Conservation (phyloP, 2,888 invertebrate species). For the Hypercompe scribonia region DNA sequence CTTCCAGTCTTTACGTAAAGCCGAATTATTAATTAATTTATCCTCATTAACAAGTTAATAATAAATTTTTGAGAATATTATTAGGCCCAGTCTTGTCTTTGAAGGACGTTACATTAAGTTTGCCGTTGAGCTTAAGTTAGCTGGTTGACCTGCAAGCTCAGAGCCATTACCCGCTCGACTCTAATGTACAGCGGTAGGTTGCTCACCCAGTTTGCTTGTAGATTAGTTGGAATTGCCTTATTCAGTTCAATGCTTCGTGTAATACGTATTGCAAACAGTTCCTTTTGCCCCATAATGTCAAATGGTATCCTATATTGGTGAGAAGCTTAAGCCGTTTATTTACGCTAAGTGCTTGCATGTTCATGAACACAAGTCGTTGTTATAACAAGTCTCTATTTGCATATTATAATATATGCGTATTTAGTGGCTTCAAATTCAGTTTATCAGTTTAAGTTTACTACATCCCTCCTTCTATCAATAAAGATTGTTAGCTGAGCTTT, state of each 20-base stretch:
- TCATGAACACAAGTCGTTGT: constrained; percentile 31
- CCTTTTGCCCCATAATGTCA: constrained; percentile 53
- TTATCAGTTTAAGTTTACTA: neutral
- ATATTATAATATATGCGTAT: constrained; percentile 2
- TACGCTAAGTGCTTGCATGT: constrained; percentile 37
- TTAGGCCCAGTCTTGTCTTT: constrained; percentile 56
- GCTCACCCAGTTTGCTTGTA: constrained; percentile 58
- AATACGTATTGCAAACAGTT: constrained; percentile 67
- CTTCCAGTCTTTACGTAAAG: neutral
- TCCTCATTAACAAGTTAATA: constrained; percentile 1
- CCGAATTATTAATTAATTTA: constrained; percentile 1
- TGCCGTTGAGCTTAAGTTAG: constrained; percentile 68
- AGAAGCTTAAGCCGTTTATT: constrained; percentile 49
- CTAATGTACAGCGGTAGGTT: constrained; percentile 40
- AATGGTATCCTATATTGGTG: constrained; percentile 43
- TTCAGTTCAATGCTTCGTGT: constrained; percentile 65
- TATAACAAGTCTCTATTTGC: constrained; percentile 18
- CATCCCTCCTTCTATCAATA: too few species aligned
- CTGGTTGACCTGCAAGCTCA: constrained; percentile 53
- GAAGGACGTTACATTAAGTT: constrained; percentile 71
- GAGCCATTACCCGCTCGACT: constrained; percentile 54
- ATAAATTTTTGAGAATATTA: constrained; percentile 58
- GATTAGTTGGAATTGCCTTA: constrained; percentile 69
- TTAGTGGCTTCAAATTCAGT: neutral
- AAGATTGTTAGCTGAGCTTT: too few species aligned